Percentiles rank a stretch among this genome's conserved stretches.
Evolutionary conservation across 2,113 vertebrate genomes (phyloP).

Genomic region (Nothobranchius kuhntae): DNA sequence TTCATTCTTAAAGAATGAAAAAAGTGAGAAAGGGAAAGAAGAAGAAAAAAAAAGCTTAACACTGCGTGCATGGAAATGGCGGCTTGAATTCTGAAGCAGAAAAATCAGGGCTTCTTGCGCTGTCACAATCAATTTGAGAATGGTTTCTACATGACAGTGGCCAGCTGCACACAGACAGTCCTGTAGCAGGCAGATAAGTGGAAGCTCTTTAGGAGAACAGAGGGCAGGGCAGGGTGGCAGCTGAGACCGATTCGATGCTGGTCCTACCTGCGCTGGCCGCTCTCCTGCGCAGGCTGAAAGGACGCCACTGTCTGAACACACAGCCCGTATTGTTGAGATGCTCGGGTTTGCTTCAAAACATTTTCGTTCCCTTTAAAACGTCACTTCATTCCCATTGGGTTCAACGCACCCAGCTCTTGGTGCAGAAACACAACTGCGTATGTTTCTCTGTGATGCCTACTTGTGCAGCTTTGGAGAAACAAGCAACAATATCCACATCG

Average conservation of each 20-base stretch:
- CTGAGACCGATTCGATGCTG: constrained; percentile 71
- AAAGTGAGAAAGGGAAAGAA: constrained; percentile 21
- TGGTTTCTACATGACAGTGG: constrained; percentile 69
- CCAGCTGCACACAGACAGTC: constrained; percentile 59
- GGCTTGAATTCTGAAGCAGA: constrained; percentile 55
- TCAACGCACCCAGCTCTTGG: constrained; percentile 31
- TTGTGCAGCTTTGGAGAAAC: neutral
- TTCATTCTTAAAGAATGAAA: constrained; percentile 62
- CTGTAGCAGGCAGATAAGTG: constrained; percentile 79
- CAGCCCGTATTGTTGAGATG: constrained; percentile 63
- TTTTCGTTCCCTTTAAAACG: constrained; percentile 64
- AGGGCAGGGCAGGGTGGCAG: constrained; percentile 59
- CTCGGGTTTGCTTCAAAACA: constrained; percentile 62
- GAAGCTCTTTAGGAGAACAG: constrained; percentile 76
- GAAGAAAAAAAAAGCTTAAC: constrained; percentile 56
- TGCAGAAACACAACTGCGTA: constrained; percentile 18
- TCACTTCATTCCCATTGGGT: constrained; percentile 25
- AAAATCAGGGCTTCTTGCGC: constrained; percentile 61
- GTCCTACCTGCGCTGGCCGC: constrained; percentile 70
- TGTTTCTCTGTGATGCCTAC: constrained; percentile 1
- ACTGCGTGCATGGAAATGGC: constrained; percentile 60
- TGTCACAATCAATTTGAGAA: constrained; percentile 78
- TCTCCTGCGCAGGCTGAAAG: constrained; percentile 54
- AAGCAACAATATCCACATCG: neutral
- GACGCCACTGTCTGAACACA: constrained; percentile 67